These are phyloP conservation scores for Paramormyrops kingsleyae DNA, from an alignment of 2,113 vertebrate species.

Conservation along the genomic window DNA sequence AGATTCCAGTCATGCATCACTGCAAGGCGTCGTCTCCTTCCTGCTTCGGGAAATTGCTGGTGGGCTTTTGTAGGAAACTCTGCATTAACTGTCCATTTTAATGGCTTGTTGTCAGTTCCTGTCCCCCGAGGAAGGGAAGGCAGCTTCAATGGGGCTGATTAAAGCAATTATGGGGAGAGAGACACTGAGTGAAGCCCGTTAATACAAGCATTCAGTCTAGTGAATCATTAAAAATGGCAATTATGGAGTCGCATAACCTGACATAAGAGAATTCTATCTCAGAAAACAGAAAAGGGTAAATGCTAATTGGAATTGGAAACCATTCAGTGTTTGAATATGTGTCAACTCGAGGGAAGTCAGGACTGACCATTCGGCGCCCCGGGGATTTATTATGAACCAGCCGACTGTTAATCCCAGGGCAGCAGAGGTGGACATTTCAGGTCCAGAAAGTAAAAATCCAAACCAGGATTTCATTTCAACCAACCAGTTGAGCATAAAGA, in stretches of 20 bases:
- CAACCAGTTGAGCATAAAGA: too few relatives aligned
- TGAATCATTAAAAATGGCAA: neutral
- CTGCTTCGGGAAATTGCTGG: neutral
- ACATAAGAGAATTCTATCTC: neutral
- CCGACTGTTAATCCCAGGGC: neutral
- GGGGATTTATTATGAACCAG: neutral
- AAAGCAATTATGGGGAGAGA: neutral
- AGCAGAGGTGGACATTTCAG: too few relatives aligned
- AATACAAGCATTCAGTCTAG: neutral
- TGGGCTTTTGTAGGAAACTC: neutral
- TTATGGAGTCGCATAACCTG: neutral
- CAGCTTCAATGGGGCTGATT: neutral
- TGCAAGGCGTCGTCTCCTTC: neutral
- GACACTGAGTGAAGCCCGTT: neutral
- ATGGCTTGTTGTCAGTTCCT: neutral
- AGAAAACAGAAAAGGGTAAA: neutral
- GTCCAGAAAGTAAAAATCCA: too few relatives aligned
- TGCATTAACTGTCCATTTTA: neutral
- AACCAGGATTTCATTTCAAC: too few relatives aligned
- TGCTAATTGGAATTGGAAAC: neutral
- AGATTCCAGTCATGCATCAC: constrained; percentile 10
- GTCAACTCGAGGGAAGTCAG: neutral
- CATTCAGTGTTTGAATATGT: neutral
- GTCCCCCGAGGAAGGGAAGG: neutral
- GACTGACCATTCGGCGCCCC: neutral